These are phyloP conservation scores for Crossocerus cetratus DNA, from an alignment of 2,888 invertebrate genomes.

Conservation along the genomic window DNA sequence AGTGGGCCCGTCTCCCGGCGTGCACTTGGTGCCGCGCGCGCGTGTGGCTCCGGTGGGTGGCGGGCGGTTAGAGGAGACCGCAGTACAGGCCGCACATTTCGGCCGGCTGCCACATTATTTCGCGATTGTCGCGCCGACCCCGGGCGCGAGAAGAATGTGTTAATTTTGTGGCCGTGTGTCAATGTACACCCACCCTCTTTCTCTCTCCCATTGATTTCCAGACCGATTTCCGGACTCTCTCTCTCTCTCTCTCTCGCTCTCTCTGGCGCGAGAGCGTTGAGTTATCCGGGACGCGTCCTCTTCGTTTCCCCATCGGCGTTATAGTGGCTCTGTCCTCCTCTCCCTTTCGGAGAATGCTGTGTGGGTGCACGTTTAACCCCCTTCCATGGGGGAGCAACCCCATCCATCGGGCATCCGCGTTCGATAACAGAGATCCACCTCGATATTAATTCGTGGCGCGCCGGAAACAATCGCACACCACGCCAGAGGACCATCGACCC, in stretches of 20 bases:
- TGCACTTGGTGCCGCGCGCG: slow-evolving; percentile 47
- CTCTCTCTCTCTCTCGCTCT: neutral
- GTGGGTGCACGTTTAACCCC: too few species aligned
- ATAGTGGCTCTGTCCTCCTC: neutral
- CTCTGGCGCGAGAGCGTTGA: neutral
- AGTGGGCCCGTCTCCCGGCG: slow-evolving; percentile 17
- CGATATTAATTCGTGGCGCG: slow-evolving; percentile 45
- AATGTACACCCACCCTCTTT: slow-evolving; percentile 56
- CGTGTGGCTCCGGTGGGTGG: too few species aligned
- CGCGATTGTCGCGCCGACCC: slow-evolving; percentile 71
- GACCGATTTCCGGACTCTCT: neutral
- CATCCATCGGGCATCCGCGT: slow-evolving; percentile 19
- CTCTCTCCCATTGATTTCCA: neutral
- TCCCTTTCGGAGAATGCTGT: neutral
- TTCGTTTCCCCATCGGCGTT: neutral
- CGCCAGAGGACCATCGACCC: neutral
- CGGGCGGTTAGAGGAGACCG: slow-evolving; percentile 66
- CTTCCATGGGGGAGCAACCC: neutral
- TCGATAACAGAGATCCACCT: slow-evolving; percentile 48
- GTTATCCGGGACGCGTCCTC: too few species aligned
- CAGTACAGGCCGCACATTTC: slow-evolving; percentile 73
- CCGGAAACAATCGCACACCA: slow-evolving; percentile 34
- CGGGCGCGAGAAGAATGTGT: slow-evolving; percentile 73
- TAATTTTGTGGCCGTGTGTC: slow-evolving; percentile 72
- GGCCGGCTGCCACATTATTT: slow-evolving; percentile 72